These are phyloP conservation scores for Drosophila leonis DNA, from an alignment of 2,888 invertebrate species.

Conservation along the genomic window DNA sequence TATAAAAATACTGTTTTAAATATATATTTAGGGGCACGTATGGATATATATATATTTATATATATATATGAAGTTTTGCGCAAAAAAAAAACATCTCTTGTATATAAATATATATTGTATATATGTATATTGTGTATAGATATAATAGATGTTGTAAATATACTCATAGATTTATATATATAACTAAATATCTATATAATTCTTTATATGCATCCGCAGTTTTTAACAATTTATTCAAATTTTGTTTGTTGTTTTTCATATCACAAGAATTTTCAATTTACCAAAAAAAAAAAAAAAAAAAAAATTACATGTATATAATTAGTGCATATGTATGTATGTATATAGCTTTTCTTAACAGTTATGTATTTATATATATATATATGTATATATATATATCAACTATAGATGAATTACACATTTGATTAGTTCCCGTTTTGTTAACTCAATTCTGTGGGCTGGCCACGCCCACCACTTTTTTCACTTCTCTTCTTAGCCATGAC, in stretches of 20 bases:
- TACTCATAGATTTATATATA: conserved; percentile 18
- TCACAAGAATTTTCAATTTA: conserved; percentile 82
- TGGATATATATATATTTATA: conserved; percentile 22
- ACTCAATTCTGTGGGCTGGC: conserved; percentile 56
- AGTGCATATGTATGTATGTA: conserved; percentile 27
- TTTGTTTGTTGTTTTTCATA: conserved; percentile 76
- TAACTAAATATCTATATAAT: conserved; percentile 24
- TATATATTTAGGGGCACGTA: conserved; percentile 30
- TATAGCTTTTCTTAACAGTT: conserved; percentile 12
- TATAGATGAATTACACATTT: conserved; percentile 63
- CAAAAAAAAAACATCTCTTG: conserved; percentile 61
- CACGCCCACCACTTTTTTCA: conserved; percentile 40
- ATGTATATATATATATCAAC: conserved; percentile 13
- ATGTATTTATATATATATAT: conserved; percentile 12
- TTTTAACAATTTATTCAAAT: conserved; percentile 76
- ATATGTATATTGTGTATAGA: conserved; percentile 57
- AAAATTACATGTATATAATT: conserved; percentile 39
- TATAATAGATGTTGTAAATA: conserved; percentile 34
- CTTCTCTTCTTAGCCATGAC: conserved; percentile 49
- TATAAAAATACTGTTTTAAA: conserved; percentile 75
- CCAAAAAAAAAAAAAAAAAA: conserved; percentile 70
- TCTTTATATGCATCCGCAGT: conserved; percentile 57
- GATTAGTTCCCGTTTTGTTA: conserved; percentile 65
- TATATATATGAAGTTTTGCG: conserved; percentile 41
- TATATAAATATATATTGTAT: conserved; percentile 77